These are phyloP conservation scores for Acipenser transmontanus DNA, from an alignment of 2,797 vertebrate genomes.

Conservation along the genomic window DNA sequence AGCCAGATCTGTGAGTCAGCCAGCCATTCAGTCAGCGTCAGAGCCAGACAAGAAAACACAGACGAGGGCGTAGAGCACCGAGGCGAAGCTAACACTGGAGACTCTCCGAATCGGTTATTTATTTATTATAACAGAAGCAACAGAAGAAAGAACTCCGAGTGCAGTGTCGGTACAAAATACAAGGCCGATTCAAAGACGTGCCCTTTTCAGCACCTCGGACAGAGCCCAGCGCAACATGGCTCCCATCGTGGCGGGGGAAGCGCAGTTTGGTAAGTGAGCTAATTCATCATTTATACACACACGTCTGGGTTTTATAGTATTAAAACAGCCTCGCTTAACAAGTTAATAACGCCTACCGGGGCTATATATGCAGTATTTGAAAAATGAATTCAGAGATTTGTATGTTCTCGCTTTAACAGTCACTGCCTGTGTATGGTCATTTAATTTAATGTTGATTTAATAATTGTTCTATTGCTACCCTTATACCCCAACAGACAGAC, in stretches of 20 bases:
- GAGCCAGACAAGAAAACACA: slow-evolving; percentile 8
- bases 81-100: slow-evolving; percentile 7
- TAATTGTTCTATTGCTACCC: too few species aligned
- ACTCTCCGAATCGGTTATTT: too few species aligned
- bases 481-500: too few species aligned
- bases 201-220: slow-evolving; percentile 70
- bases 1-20: not conserved
- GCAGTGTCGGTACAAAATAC: too few species aligned
- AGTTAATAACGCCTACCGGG: too few species aligned
- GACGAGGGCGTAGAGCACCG: slow-evolving; percentile 5
- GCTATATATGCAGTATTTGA: too few species aligned
- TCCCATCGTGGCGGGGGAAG: slow-evolving; percentile 65
- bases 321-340: too few species aligned
- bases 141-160: too few species aligned
- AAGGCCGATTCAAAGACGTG: too few species aligned
- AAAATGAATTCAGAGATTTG: not conserved
- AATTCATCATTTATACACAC: slow-evolving; percentile 1
- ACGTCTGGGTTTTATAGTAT: not conserved
- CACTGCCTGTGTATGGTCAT: too few species aligned
- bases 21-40: not conserved
- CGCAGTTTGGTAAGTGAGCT: slow-evolving; percentile 75
- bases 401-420: not conserved
- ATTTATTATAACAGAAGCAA: too few species aligned
- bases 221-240: slow-evolving; percentile 72
- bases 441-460: too few species aligned